Percentiles rank a stretch among this genome's conserved stretches.
These are phyloP conservation scores for Neomonachus schauinslandi DNA, from an alignment of 2,113 vertebrate species.

Conservation along the genomic window DNA sequence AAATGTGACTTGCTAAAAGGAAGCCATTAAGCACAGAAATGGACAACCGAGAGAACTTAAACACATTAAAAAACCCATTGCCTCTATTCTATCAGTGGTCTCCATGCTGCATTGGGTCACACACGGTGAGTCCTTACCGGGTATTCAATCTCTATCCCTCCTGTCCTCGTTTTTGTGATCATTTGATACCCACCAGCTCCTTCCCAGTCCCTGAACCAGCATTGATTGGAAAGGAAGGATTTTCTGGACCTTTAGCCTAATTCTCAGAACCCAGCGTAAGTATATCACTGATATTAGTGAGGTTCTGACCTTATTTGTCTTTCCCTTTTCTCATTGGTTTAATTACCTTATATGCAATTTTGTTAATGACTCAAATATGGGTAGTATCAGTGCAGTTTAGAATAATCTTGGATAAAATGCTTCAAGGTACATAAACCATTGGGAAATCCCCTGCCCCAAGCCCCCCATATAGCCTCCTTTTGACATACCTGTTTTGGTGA, in stretches of 20 bases:
- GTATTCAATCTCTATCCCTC: background rate
- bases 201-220: background rate
- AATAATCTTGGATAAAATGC: background rate
- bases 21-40: constrained; percentile 1
- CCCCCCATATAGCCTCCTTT: background rate
- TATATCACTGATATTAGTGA: background rate
- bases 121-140: background rate
- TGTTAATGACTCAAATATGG: background rate
- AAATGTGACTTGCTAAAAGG: background rate
- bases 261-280: background rate
- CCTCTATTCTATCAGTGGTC: background rate
- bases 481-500: background rate
- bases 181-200: background rate
- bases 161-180: background rate
- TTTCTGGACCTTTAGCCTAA: background rate
- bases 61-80: background rate
- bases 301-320: background rate
- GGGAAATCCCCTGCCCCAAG: no score
- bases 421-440: background rate
- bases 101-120: background rate
- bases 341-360: background rate
- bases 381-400: background rate
- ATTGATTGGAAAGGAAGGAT: background rate
- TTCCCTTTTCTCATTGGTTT: background rate
- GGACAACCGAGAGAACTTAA: background rate